Evolutionary conservation across 2,888 invertebrate species (phyloP).

Genomic region (Athalia cordata): DNA sequence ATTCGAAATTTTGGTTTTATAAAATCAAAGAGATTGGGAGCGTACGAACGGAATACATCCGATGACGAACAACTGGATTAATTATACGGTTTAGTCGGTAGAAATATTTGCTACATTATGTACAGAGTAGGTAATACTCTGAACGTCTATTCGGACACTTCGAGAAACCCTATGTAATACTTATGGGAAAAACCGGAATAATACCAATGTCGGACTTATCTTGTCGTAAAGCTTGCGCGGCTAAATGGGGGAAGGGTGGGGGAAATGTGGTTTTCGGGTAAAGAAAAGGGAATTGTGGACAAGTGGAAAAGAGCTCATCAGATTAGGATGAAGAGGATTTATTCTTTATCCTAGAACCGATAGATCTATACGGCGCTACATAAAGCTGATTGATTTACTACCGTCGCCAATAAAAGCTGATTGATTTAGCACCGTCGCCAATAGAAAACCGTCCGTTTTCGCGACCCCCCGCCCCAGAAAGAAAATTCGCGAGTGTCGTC

Average conservation of each 20-base stretch:
- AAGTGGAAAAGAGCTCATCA: slow-evolving; percentile 57
- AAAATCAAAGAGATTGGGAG: too few relatives aligned
- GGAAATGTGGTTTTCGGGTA: slow-evolving; percentile 16
- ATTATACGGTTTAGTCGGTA: too few relatives aligned
- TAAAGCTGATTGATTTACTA: slow-evolving; percentile 66
- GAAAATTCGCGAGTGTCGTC: too few relatives aligned
- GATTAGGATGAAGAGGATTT: slow-evolving; percentile 59
- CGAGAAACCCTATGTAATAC: too few relatives aligned
- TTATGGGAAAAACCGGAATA: background rate
- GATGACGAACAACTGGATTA: too few relatives aligned
- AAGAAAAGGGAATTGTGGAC: slow-evolving; percentile 43
- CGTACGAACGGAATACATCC: too few relatives aligned
- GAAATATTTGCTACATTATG: too few relatives aligned
- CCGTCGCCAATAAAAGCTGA: slow-evolving; percentile 38
- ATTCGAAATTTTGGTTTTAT: too few relatives aligned
- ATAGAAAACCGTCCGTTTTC: slow-evolving; percentile 9
- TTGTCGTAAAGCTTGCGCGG: slow-evolving; percentile 18
- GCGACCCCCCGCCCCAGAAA: background rate
- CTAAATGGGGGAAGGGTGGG: background rate
- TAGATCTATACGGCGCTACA: slow-evolving; percentile 52
- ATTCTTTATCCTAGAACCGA: slow-evolving; percentile 59
- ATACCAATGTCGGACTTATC: slow-evolving; percentile 29
- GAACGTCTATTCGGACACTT: too few relatives aligned
- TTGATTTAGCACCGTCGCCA: slow-evolving; percentile 30
- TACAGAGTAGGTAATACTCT: too few relatives aligned